Conservation (phyloP, 2,888 invertebrate genomes). For the Tuta absoluta region DNA sequence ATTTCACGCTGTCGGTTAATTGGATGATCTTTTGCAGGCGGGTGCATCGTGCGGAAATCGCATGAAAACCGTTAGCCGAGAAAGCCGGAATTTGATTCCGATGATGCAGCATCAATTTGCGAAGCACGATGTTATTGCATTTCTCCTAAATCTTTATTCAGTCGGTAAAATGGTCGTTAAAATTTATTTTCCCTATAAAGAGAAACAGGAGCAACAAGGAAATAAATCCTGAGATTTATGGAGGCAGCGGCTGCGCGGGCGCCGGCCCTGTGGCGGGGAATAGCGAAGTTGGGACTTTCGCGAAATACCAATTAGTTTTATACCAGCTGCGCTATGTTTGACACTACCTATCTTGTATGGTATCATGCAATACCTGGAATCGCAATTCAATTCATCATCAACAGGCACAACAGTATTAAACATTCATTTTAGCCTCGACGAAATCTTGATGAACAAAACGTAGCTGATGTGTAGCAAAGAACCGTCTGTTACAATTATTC, state of each 20-base stretch:
- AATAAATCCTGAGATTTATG: constrained; percentile 68
- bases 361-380: background rate
- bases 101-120: constrained; percentile 27
- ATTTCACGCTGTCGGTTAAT: constrained; percentile 60
- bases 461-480: too few relatives aligned
- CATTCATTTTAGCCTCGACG: too few relatives aligned
- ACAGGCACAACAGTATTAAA: too few relatives aligned
- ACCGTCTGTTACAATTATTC: too few relatives aligned
- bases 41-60: constrained; percentile 59
- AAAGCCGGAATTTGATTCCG: constrained; percentile 23
- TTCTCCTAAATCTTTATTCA: constrained; percentile 51
- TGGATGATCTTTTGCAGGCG: constrained; percentile 66
- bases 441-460: too few relatives aligned
- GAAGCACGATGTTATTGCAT: constrained; percentile 36
- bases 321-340: background rate
- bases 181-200: constrained; percentile 60
- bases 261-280: constrained; percentile 37
- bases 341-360: background rate
- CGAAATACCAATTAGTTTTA: background rate
- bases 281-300: background rate
- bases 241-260: constrained; percentile 39
- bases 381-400: too few relatives aligned
- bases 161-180: constrained; percentile 45
- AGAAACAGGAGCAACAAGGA: constrained; percentile 64
- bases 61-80: constrained; percentile 50